Evolutionary conservation across 2,113 vertebrate genomes (phyloP).

Genomic region (Eptatretus burgeri): DNA sequence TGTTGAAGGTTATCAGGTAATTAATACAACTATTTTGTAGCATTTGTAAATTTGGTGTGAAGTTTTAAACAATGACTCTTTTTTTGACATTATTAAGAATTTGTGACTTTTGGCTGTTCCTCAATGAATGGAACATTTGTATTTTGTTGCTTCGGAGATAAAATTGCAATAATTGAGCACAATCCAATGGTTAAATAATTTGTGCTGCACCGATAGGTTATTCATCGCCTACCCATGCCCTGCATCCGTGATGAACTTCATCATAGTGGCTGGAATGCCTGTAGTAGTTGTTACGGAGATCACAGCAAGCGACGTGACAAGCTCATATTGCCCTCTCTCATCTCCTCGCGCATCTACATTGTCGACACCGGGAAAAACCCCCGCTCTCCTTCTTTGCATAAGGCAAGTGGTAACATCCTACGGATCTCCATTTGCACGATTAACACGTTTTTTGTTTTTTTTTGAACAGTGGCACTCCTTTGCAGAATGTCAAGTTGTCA

Average conservation of each 20-base stretch:
- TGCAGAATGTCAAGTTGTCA: no score
- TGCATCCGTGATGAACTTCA: conserved; percentile 51
- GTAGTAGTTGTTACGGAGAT: conserved; percentile 61
- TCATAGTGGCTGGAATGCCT: conserved; percentile 68
- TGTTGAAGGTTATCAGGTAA: no score
- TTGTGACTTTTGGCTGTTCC: no score
- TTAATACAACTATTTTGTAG: no score
- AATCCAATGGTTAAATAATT: no score
- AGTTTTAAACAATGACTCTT: no score
- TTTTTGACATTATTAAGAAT: no score
- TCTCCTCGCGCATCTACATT: conserved; percentile 53
- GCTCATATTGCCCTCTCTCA: conserved; percentile 41
- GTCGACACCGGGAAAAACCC: conserved; percentile 33
- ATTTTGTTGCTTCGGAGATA: background rate
- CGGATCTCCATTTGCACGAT: no score
- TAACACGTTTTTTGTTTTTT: no score
- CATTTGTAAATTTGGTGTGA: no score
- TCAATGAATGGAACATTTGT: background rate
- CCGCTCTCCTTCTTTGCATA: conserved; percentile 29
- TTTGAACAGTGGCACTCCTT: no score
- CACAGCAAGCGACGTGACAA: conserved; percentile 24
- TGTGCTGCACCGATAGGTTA: conserved; percentile 23
- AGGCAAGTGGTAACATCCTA: conserved; percentile 17
- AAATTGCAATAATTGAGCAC: no score
- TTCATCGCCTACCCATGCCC: conserved; percentile 63